These are phyloP conservation scores for Zaprionus capensis DNA, from an alignment of 1,140 invertebrate species.

Conservation along the genomic window DNA sequence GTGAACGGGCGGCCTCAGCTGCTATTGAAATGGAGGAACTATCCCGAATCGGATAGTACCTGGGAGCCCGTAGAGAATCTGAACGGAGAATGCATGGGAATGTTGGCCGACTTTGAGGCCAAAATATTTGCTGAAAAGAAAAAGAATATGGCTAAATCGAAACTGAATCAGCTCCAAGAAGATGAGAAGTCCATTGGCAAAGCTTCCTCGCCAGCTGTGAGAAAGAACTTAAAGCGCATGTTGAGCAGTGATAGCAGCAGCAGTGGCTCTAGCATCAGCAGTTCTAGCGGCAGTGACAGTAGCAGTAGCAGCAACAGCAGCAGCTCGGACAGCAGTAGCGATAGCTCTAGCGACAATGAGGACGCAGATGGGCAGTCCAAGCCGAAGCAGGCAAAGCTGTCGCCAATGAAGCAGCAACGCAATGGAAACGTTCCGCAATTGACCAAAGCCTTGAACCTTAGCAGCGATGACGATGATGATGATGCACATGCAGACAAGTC, in stretches of 20 bases:
- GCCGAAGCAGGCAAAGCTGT: neutral
- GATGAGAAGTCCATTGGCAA: no score
- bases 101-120: constrained; percentile 46
- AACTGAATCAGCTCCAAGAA: neutral
- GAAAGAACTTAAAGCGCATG: neutral
- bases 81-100: constrained; percentile 26
- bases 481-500: neutral
- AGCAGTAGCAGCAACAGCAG: neutral
- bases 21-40: constrained; percentile 47
- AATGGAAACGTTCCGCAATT: neutral
- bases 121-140: neutral
- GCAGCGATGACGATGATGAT: constrained; percentile 7
- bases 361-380: neutral
- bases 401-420: neutral
- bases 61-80: constrained; percentile 59
- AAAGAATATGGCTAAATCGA: neutral
- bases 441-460: neutral
- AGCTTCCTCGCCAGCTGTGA: neutral
- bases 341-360: neutral
- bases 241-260: neutral
- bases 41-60: constrained; percentile 16
- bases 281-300: neutral
- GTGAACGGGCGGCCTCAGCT: constrained; percentile 28
- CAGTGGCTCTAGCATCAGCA: neutral
- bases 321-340: neutral